A percentile compares a stretch with the other conserved stretches of the same genome.
Conservation (phyloP, 23 tunicate genomes). For the Oikopleura dioica region DNA sequence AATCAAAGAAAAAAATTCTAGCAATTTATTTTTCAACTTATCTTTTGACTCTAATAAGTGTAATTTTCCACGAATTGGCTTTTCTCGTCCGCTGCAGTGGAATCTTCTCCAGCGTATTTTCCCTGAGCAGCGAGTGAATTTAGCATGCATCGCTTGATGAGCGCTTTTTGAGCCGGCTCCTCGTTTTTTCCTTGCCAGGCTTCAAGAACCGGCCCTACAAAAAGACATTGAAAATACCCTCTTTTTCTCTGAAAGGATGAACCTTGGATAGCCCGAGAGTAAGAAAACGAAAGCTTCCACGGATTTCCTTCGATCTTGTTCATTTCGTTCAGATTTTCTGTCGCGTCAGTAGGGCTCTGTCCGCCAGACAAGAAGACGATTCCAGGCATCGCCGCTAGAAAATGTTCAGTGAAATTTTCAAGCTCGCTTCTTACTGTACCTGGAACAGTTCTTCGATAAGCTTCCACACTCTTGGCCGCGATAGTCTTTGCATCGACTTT, state of each 20-base stretch:
- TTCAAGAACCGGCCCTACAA: no score
- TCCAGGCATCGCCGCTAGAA: neutral
- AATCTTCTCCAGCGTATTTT: neutral
- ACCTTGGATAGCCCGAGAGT: slow-evolving; percentile 6
- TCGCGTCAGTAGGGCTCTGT: neutral
- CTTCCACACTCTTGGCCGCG: neutral
- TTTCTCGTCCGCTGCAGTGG: no score
- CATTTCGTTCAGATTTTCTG: slow-evolving; percentile 1
- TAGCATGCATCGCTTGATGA: neutral
- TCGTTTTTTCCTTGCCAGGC: neutral
- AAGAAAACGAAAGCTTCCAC: neutral
- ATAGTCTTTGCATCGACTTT: neutral
- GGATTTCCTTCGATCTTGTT: neutral
- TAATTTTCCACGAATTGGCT: no score
- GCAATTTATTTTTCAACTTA: no score
- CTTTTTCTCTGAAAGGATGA: neutral
- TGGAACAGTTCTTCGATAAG: neutral
- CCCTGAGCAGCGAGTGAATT: neutral
- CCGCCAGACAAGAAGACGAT: slow-evolving; percentile 3
- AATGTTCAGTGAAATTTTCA: neutral
- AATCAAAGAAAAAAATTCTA: no score
- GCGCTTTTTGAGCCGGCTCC: neutral
- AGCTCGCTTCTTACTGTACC: neutral
- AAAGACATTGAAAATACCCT: no score
- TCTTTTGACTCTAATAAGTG: no score